Evolutionary conservation across 2,113 vertebrate species (phyloP), one percentile per base, ranked within the genome.

Genomic region (Microtus oregoni): DNA sequence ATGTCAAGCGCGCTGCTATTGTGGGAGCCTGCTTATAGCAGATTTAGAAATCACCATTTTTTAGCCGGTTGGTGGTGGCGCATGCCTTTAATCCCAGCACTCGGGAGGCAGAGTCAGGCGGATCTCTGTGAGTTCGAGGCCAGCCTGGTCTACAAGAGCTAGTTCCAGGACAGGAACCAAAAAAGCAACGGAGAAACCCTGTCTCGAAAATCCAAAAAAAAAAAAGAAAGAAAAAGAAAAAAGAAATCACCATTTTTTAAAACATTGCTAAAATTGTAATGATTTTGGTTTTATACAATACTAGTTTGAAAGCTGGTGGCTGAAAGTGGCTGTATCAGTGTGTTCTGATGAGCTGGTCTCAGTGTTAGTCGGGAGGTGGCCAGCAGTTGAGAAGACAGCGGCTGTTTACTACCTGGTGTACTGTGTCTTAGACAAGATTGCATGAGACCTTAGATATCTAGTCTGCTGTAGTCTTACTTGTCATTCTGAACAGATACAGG

Each of bases 401-500:
- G 32, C 32, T 32, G 35, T 55, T 94, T 86, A 50, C 19, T 77
- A 30, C 14, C 38, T 30, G 7, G 1, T 77, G 11, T 86, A 26
- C 35, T 95, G 35, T 11, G n/a, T 91, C 50, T 94, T 88, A 82
- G 63, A 26, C 91, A 70, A 52, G 50, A 65, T 89, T 89, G 4
- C 91, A 12, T 17, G 91, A 28, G 35, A 44, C 90, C 26, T 58
- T 90, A 86, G 50, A 73, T 70, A 52, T 2, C 12, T 85, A 87
- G 35, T 91, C 89, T 90, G 67, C 41, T n/a, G 20, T 22, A 90
- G 30, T 93, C 88, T 97, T 58, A 17, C 67, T 90, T 97, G 47
- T 93, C 28, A 97, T 95, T 98, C 96, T 89, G 50, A 86, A 79
- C 96, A 99, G 99, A 99, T 99, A 97, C 99, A 99, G 96, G 99